Evolutionary conservation across 2,113 vertebrate genomes (phyloP), one percentile per base, ranked within the genome.

Genomic region (Labrus mixtus): DNA sequence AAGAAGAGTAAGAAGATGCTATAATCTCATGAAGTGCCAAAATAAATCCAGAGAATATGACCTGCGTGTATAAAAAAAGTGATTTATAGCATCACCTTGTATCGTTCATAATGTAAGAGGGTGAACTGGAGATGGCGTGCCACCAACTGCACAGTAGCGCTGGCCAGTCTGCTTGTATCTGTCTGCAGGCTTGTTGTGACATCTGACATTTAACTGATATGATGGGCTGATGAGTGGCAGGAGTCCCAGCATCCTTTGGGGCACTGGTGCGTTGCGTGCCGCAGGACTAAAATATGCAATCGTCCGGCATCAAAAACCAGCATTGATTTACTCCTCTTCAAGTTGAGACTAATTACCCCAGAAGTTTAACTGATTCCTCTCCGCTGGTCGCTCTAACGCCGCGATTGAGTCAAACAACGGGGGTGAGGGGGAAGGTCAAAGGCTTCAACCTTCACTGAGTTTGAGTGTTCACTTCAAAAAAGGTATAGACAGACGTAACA

Each of bases 391-490:
- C 50, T 43, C 15, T 17, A 20, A 61, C 6, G 9, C 33, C 10
- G 29, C 19, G 64, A 78, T 59, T 55, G 76, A 72, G 74, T 89
- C 82, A 75, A 69, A 81, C 72, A 59, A 68, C 69, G 36, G 61
- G 61, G 37, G 55, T 2, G 13, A 51, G 58, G 15, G 22, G 37
- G 85, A 72, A 86, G 79, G 65, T 67, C 79, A 78, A 68, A 76
- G 71, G 50, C 29, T 75, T 41, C 65, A 64, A 79, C 86, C 78
- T 62, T 63, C 19, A 5, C 23, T 62, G 10, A 54, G 57, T 84
- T 79, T 76, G 73, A 86, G 75, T 61, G 77, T 88, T 91, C 63
- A 70, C 71, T 80, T 81, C 37, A 78, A 85, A 78, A 83, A 84
- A 64, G 51, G 53, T 68, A 71, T 3, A 33, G 79, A 84, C 77